Evolutionary conservation across 1,140 invertebrate genomes (phyloP).

Genomic region (Apis florea): DNA sequence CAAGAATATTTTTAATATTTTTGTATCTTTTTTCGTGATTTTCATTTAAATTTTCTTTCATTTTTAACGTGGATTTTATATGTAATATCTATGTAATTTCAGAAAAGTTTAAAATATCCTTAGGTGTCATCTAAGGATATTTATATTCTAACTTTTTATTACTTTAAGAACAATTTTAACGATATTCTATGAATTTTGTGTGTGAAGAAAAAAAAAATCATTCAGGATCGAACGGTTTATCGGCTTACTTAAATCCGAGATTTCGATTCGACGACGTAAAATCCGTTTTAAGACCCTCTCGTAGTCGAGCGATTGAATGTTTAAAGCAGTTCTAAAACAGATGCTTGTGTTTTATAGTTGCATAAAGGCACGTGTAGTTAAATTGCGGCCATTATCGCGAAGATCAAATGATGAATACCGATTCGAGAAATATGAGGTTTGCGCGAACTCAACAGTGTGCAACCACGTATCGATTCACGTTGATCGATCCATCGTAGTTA

Average conservation of each 20-base stretch:
- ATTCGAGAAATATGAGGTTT: neutral
- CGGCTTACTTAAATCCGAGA: neutral
- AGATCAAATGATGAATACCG: constrained; percentile 1
- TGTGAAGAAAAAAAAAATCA: neutral
- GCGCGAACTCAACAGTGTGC: too few species aligned
- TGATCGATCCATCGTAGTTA: constrained; percentile 6
- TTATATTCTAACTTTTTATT: neutral
- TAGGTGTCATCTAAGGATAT: too few species aligned
- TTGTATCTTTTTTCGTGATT: neutral
- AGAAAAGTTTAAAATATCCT: neutral
- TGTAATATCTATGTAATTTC: neutral
- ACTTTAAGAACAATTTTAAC: neutral
- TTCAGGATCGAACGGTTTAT: neutral
- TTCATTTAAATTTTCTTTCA: neutral
- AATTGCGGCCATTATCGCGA: neutral
- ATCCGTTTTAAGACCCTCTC: neutral
- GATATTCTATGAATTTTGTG: neutral
- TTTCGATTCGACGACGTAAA: neutral
- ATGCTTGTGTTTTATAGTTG: constrained; percentile 3
- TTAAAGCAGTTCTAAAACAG: neutral
- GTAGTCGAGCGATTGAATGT: neutral
- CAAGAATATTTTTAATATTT: neutral
- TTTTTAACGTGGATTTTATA: neutral
- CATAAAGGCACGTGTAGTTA: neutral
- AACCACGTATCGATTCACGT: constrained; percentile 2